Evolutionary conservation across 1,140 invertebrate genomes (phyloP), one percentile per base, ranked within the genome.

Genomic region (Orchesella cincta): DNA sequence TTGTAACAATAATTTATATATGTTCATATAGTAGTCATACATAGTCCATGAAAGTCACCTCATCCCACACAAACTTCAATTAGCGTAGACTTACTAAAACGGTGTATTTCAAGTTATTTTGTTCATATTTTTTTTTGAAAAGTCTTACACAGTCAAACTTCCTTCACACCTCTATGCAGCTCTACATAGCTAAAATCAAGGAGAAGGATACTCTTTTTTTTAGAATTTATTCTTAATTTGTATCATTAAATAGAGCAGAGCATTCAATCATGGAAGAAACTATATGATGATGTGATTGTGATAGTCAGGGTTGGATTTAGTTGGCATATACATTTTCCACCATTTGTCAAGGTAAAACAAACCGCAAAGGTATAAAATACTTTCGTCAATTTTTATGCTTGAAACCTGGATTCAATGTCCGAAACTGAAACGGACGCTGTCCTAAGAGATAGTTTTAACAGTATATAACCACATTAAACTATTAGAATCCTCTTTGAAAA

Each of bases 121-220:
- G 54, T 57, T 57, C 5, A 57, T 57, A 57, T 16, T 57, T n/a
- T 26, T 57, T 57, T 57, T 57, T 18, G n/a, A 57, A 57, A 57
- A 57, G 54, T 57, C 54, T 57, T 57, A 57, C 26, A 57, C 54
- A 67, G 62, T 67, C 62, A 67, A 33, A 5, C 62, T 67, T 26
- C 23, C 62, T 67, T 67, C 23, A 67, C 23, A 67, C 62, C 29
- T 67, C 62, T 67, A 67, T 18, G 62, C 62, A 31, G 62, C 54
- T 57, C 54, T 57, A n/a, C n/a, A n/a, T n/a, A n/a, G n/a, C n/a
- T n/a, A n/a, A n/a, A n/a, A n/a, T n/a, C n/a, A n/a, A n/a, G n/a
- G n/a, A n/a, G n/a, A n/a, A n/a, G n/a, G n/a, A n/a, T n/a, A n/a
- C n/a, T n/a, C n/a, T n/a, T n/a, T n/a, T n/a, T n/a, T n/a, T n/a